Evolutionary conservation across 2,797 vertebrate genomes (phyloP).

Genomic region (Lutjanus argentimaculatus): DNA sequence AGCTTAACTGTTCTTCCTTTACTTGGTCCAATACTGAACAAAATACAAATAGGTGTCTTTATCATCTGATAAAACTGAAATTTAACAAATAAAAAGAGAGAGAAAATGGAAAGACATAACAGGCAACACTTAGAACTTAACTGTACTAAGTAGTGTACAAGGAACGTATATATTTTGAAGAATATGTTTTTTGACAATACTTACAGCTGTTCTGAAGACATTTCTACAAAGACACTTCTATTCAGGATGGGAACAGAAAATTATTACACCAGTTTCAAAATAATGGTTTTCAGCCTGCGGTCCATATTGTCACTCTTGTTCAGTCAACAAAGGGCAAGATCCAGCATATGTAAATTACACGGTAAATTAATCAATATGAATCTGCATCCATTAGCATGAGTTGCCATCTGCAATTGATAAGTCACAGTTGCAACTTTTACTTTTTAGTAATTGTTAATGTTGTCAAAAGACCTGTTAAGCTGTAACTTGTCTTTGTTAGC

Average conservation of each 20-base stretch:
- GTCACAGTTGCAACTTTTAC: neutral
- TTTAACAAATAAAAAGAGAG: neutral
- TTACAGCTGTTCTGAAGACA: neutral
- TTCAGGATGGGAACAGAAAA: neutral
- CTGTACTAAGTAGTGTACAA: no score
- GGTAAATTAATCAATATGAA: neutral
- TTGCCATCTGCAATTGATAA: neutral
- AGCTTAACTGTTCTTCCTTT: neutral
- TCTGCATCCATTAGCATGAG: neutral
- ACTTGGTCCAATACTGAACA: neutral
- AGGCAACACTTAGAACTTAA: no score
- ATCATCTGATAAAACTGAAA: neutral
- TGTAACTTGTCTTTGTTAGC: neutral
- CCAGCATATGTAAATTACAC: no score
- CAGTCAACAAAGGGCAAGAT: neutral
- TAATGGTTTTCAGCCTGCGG: neutral
- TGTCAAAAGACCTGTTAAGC: no score
- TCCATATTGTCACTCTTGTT: neutral
- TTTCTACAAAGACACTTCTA: neutral
- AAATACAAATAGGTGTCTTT: neutral
- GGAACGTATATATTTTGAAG: neutral
- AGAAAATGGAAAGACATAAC: neutral
- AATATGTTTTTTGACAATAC: neutral
- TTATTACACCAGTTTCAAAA: neutral
- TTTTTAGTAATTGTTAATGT: no score